Conservation (phyloP, 23 tunicate genomes). For the Trididemnum clinides region DNA sequence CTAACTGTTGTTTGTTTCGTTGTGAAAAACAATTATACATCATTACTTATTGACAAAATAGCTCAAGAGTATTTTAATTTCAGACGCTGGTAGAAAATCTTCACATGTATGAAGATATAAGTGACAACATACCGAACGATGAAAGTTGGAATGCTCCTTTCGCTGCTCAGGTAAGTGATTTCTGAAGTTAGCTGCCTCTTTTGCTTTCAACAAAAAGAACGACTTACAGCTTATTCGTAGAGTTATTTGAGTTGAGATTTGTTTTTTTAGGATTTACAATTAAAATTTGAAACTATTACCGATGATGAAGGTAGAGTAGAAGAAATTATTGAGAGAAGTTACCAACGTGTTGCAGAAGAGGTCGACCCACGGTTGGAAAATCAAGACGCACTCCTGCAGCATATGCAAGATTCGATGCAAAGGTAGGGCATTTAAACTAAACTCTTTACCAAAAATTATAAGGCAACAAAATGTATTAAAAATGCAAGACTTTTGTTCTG, state of each 20-base stretch:
- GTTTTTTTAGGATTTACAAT: background rate
- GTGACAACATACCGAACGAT: background rate
- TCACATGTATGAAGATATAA: background rate
- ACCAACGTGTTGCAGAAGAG: background rate
- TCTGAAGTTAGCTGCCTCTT: too few relatives aligned
- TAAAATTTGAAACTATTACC: background rate
- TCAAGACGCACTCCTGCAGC: background rate
- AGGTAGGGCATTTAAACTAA: background rate
- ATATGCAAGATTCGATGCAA: background rate
- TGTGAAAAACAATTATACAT: too few relatives aligned
- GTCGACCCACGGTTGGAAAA: background rate
- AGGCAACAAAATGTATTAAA: too few relatives aligned
- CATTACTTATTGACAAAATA: too few relatives aligned
- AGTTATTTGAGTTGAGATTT: too few relatives aligned
- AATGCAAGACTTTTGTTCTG: too few relatives aligned
- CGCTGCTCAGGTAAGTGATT: background rate
- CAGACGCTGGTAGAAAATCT: too few relatives aligned
- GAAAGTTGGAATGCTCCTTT: background rate
- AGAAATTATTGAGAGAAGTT: slow-evolving; percentile 6
- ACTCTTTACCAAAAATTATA: too few relatives aligned
- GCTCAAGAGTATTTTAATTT: too few relatives aligned
- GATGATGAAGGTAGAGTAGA: background rate
- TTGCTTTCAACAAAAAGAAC: too few relatives aligned
- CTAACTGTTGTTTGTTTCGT: too few relatives aligned
- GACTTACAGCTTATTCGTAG: too few relatives aligned